Evolutionary conservation across 1,140 invertebrate genomes (phyloP).

Genomic region (Pseudomyrmex sp.): DNA sequence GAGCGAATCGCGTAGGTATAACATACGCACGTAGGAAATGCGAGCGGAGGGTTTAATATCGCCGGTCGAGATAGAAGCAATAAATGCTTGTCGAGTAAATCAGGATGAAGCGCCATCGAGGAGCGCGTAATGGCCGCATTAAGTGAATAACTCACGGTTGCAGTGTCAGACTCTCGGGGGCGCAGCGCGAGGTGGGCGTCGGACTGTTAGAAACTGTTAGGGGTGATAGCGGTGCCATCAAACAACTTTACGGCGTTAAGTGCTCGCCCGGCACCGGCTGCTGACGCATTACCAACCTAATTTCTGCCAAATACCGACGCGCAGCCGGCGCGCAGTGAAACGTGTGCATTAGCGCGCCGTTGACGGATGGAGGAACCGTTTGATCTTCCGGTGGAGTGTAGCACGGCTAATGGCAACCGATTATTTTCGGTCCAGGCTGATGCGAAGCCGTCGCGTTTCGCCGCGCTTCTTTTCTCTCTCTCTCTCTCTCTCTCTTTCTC

Average conservation of each 20-base stretch:
- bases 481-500: neutral
- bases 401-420: slow-evolving; percentile 51
- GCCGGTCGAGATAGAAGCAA: slow-evolving; percentile 79
- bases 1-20: slow-evolving; percentile 52
- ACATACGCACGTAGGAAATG: slow-evolving; percentile 68
- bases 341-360: slow-evolving; percentile 61
- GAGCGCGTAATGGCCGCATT: slow-evolving; percentile 82
- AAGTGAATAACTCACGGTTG: slow-evolving; percentile 83
- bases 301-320: slow-evolving; percentile 72
- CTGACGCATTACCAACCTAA: slow-evolving; percentile 81
- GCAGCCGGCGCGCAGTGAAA: slow-evolving; percentile 62
- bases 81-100: slow-evolving; percentile 84
- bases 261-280: slow-evolving; percentile 74
- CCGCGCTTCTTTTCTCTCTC: neutral
- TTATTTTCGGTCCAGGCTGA: slow-evolving; percentile 44
- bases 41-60: slow-evolving; percentile 74
- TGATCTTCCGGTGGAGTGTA: slow-evolving; percentile 36
- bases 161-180: slow-evolving; percentile 69
- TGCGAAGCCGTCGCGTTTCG: slow-evolving; percentile 16
- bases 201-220: slow-evolving; percentile 78
- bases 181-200: slow-evolving; percentile 69
- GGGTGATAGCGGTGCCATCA: slow-evolving; percentile 81
- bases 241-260: slow-evolving; percentile 82
- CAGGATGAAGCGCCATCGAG: slow-evolving; percentile 84
- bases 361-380: slow-evolving; percentile 35